A percentile compares a stretch with the other conserved stretches of the same genome.
Conservation (phyloP, 1,140 invertebrate genomes). For the Eufriesea mexicana region DNA sequence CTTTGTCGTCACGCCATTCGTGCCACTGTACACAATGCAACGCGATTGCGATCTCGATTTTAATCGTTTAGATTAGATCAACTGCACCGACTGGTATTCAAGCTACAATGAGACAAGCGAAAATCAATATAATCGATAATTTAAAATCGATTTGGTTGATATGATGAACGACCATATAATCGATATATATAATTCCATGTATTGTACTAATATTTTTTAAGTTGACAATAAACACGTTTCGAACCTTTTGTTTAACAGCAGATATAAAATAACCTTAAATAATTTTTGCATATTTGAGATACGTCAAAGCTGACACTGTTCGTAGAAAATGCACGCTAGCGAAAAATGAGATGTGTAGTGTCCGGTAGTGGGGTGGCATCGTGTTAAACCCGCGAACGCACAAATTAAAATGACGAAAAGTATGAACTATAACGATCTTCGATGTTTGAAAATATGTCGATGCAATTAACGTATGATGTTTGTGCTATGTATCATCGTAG, state of each 20-base stretch:
- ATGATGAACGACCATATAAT: neutral
- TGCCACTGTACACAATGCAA: neutral
- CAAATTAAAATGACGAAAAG: constrained; percentile 1
- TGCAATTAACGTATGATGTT: neutral
- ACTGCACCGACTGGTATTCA: constrained; percentile 6
- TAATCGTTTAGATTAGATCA: constrained; percentile 39
- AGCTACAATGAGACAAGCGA: neutral
- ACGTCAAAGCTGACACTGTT: neutral
- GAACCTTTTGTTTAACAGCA: neutral
- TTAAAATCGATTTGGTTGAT: constrained; percentile 10
- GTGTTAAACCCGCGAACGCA: constrained; percentile 34
- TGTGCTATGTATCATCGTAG: neutral
- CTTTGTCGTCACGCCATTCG: neutral
- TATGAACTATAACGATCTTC: neutral
- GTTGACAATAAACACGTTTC: neutral
- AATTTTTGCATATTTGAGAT: neutral
- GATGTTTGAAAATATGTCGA: neutral
- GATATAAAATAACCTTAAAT: neutral
- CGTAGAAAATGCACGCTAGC: constrained; percentile 54
- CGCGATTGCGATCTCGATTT: constrained; percentile 12
- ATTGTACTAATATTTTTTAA: neutral
- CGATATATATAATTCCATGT: too few relatives aligned
- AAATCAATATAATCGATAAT: constrained; percentile 28
- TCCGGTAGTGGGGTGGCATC: constrained; percentile 15
- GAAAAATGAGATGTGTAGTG: constrained; percentile 65